A percentile compares a stretch with the other conserved stretches of the same genome.
Evolutionary conservation across 53 echinoderm and acorn worm species (phyloP).

Genomic region (Luidia sarsii): DNA sequence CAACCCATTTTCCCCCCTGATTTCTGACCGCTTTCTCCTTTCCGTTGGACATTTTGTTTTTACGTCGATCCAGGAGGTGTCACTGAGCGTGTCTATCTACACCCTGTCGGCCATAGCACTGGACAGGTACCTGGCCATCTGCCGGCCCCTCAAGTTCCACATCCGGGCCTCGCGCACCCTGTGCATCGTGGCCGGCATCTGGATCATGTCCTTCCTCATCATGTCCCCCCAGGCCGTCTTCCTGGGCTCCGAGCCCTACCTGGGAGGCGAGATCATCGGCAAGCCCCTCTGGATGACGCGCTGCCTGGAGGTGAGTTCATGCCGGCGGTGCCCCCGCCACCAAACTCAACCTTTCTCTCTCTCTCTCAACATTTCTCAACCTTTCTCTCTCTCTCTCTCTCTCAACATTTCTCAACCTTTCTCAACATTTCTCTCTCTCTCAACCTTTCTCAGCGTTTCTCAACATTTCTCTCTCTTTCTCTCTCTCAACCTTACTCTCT

Average conservation of each 20-base stretch:
- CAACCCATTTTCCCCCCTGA: no score
- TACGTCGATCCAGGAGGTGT: constrained; percentile 89
- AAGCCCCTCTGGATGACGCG: constrained; percentile 60
- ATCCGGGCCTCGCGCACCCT: constrained; percentile 84
- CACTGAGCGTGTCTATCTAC: constrained; percentile 80
- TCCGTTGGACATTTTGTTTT: no score
- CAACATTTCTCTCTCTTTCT: no score
- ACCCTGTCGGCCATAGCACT: constrained; percentile 89
- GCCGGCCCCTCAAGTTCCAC: constrained; percentile 90
- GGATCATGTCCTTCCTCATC: constrained; percentile 76
- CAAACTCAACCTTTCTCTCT: no score
- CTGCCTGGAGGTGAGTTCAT: constrained; percentile 78
- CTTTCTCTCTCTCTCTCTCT: no score
- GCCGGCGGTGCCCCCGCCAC: no score
- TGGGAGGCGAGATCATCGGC: background rate
- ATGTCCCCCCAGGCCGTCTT: constrained; percentile 58
- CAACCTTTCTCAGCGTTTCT: no score
- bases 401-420: no score
- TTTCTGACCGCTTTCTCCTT: no score
- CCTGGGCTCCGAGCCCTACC: background rate
- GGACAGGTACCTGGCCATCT: constrained; percentile 92
- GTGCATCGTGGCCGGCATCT: constrained; percentile 74
- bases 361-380: no score
- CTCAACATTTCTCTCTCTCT: no score
- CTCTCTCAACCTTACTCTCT: no score